These are phyloP conservation scores for Brachycybe producta DNA, from an alignment of 2,888 invertebrate species.

Conservation along the genomic window DNA sequence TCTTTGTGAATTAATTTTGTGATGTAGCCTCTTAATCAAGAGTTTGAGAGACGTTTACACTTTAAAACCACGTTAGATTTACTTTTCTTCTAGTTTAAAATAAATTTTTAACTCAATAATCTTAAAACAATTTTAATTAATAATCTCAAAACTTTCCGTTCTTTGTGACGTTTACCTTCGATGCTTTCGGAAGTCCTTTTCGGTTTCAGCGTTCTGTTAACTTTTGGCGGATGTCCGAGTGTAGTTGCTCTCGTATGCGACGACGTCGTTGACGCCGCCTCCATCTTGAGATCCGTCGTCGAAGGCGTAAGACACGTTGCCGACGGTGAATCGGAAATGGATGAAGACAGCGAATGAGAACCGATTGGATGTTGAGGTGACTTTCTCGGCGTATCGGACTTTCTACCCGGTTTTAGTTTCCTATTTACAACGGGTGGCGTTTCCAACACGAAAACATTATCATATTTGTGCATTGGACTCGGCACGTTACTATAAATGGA, in stretches of 20 bases:
- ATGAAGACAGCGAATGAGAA: too few species aligned
- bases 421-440: conserved; percentile 67
- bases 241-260: background rate
- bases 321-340: too few species aligned
- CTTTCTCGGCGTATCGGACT: background rate
- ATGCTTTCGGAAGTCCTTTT: conserved; percentile 19
- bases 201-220: conserved; percentile 35
- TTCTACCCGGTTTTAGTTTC: conserved; percentile 52
- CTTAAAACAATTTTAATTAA: conserved; percentile 11
- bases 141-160: too few species aligned
- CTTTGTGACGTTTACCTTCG: too few species aligned
- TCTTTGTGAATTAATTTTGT: too few species aligned
- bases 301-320: too few species aligned
- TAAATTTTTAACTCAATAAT: too few species aligned
- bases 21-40: too few species aligned
- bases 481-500: conserved; percentile 47
- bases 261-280: background rate
- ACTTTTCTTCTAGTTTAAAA: too few species aligned
- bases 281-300: background rate
- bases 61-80: too few species aligned
- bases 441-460: conserved; percentile 16
- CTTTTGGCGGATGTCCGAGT: conserved; percentile 19
- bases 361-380: background rate
- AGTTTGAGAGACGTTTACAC: too few species aligned
- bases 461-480: conserved; percentile 37